phyloP scores from a whole-genome alignment of 2,113 vertebrate genomes.

The Eclectus roratus region DNA sequence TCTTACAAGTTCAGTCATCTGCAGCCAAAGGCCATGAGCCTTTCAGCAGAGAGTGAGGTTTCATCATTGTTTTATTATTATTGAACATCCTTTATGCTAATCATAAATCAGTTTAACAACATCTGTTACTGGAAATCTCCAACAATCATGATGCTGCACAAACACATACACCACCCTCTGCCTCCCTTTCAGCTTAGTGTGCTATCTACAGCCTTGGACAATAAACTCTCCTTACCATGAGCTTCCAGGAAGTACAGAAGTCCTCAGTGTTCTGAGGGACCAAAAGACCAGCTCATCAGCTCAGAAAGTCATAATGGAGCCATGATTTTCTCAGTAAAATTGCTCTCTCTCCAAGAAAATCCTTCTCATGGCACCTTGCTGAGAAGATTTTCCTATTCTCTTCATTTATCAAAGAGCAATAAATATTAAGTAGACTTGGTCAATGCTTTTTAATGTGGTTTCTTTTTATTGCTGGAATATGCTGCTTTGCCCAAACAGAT shows the following conservation, averaged over 20 bases:
- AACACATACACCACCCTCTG: neutral
- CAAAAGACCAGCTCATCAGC: neutral
- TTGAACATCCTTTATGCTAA: neutral
- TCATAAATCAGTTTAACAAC: slow-evolving; percentile 1
- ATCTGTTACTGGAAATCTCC: neutral
- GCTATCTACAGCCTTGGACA: neutral
- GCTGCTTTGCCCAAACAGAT: slow-evolving; percentile 36
- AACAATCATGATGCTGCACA: neutral
- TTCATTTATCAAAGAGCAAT: slow-evolving; percentile 42
- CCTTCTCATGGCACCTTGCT: neutral
- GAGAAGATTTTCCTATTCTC: slow-evolving; percentile 25
- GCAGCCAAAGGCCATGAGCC: neutral
- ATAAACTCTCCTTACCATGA: neutral
- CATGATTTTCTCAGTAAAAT: neutral
- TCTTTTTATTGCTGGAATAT: slow-evolving; percentile 19
- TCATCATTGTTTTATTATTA: neutral
- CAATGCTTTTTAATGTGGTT: slow-evolving; percentile 46
- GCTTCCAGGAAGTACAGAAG: neutral
- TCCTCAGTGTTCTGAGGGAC: neutral
- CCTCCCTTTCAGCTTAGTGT: neutral
- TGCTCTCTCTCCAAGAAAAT: slow-evolving; percentile 42
- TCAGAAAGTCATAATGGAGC: neutral
- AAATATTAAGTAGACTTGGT: slow-evolving; percentile 28
- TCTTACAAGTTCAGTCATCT: neutral
- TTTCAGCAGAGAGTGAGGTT: neutral